phyloP scores from a whole-genome alignment of 1,140 invertebrate species.

The Laupala kohalensis region DNA sequence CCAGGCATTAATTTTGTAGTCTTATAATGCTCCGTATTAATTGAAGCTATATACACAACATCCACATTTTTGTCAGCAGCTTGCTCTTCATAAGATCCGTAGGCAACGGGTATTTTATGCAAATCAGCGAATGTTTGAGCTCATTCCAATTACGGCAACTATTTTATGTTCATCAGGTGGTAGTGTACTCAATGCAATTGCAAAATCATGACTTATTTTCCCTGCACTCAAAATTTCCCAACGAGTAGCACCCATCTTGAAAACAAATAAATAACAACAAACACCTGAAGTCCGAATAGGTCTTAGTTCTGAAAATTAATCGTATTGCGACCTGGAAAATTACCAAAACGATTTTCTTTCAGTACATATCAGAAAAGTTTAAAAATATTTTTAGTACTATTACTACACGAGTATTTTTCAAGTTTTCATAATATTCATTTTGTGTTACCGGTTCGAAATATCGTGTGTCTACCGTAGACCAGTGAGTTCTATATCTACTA shows the following conservation, averaged over 20 bases:
- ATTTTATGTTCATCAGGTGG: slow-evolving; percentile 47
- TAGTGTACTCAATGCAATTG: slow-evolving; percentile 48
- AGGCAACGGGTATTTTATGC: slow-evolving; percentile 52
- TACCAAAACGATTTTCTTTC: too few relatives aligned
- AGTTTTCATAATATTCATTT: too few relatives aligned
- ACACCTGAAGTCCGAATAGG: too few relatives aligned
- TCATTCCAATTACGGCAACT: slow-evolving; percentile 52
- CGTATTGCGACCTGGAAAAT: too few relatives aligned
- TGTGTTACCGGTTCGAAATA: too few relatives aligned
- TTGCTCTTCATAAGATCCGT: slow-evolving; percentile 61
- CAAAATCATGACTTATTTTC: slow-evolving; percentile 67
- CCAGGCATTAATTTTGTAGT: slow-evolving; percentile 53
- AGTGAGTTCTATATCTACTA: too few relatives aligned
- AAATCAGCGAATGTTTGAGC: slow-evolving; percentile 60
- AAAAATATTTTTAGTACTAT: too few relatives aligned
- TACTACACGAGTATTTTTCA: too few relatives aligned
- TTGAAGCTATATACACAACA: slow-evolving; percentile 60
- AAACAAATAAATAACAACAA: neutral
- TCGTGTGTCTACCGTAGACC: too few relatives aligned
- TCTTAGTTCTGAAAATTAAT: too few relatives aligned
- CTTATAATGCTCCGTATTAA: slow-evolving; percentile 54
- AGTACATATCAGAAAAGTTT: too few relatives aligned
- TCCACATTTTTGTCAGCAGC: slow-evolving; percentile 59
- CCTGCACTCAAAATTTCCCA: slow-evolving; percentile 64
- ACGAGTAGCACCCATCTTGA: slow-evolving; percentile 34